phyloP scores from a whole-genome alignment of 1,140 invertebrate species.

The Sycophila sp. region DNA sequence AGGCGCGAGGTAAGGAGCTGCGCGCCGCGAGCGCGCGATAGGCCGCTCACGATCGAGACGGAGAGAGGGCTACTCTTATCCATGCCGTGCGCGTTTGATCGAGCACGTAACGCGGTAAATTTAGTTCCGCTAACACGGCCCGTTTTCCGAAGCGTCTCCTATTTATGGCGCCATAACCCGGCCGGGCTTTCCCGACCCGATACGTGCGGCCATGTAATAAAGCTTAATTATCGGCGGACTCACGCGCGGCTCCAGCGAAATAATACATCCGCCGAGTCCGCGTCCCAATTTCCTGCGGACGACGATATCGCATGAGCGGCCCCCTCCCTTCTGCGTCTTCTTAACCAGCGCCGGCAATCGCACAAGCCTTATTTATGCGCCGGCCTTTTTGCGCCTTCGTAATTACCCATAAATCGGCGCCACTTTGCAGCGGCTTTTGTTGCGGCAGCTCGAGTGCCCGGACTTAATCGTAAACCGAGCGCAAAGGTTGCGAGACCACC shows the following conservation, averaged over 20 bases:
- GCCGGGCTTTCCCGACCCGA: not conserved
- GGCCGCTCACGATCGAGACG: not conserved
- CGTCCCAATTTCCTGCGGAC: too few relatives aligned
- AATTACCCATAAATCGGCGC: too few relatives aligned
- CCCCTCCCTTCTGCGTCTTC: too few relatives aligned
- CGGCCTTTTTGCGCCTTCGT: too few relatives aligned
- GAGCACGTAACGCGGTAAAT: conserved; percentile 35
- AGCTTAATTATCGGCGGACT: not conserved
- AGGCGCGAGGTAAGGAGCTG: not conserved
- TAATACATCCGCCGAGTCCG: not conserved
- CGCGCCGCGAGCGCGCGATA: not conserved
- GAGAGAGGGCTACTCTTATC: conserved; percentile 27
- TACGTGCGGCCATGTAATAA: not conserved
- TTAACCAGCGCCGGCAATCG: too few relatives aligned
- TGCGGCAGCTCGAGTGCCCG: too few relatives aligned
- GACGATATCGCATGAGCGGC: too few relatives aligned
- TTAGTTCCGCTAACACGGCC: conserved; percentile 17
- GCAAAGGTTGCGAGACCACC: too few relatives aligned
- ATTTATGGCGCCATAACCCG: conserved; percentile 27
- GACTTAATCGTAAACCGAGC: too few relatives aligned
- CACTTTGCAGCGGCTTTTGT: too few relatives aligned
- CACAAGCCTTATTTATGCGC: too few relatives aligned
- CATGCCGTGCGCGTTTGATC: conserved; percentile 21
- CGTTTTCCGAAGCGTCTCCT: conserved; percentile 25
- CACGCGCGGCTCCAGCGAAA: not conserved